Evolutionary conservation across 2,797 vertebrate species (phyloP).

Genomic region (Acipenser ruthenus): DNA sequence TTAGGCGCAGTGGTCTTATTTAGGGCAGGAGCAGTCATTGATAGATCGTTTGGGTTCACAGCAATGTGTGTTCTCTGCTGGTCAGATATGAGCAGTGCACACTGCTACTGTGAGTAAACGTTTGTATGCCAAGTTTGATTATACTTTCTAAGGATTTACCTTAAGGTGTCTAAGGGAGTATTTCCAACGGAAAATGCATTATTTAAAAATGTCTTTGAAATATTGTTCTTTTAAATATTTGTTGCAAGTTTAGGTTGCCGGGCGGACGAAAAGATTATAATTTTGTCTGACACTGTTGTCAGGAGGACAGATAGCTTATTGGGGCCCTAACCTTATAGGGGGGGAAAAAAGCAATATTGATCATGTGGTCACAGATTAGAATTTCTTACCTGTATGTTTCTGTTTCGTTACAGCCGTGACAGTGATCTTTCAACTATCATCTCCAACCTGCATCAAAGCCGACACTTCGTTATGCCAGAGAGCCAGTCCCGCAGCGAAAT

Average conservation of each 20-base stretch:
- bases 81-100: slow-evolving; percentile 5
- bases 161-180: not conserved
- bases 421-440: slow-evolving; percentile 87
- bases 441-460: slow-evolving; percentile 86
- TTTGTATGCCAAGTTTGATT: not conserved
- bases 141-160: not conserved
- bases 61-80: slow-evolving; percentile 15
- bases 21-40: not conserved
- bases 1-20: not conserved
- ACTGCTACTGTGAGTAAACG: slow-evolving; percentile 9
- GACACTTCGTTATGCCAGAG: slow-evolving; percentile 92
- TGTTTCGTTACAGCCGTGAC: slow-evolving; percentile 72
- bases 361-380: not conserved
- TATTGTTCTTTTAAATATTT: too few relatives aligned
- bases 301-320: not conserved
- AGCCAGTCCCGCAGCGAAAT: slow-evolving; percentile 79
- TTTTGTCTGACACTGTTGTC: too few relatives aligned
- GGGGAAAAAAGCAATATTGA: not conserved
- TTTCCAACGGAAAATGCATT: too few relatives aligned
- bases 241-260: too few relatives aligned
- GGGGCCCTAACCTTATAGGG: too few relatives aligned
- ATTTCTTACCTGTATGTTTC: slow-evolving; percentile 21
- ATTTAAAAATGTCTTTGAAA: too few relatives aligned
- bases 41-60: not conserved
- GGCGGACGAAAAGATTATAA: not conserved